Conservation (phyloP, 2,888 invertebrate species). For the Formica aserva region DNA sequence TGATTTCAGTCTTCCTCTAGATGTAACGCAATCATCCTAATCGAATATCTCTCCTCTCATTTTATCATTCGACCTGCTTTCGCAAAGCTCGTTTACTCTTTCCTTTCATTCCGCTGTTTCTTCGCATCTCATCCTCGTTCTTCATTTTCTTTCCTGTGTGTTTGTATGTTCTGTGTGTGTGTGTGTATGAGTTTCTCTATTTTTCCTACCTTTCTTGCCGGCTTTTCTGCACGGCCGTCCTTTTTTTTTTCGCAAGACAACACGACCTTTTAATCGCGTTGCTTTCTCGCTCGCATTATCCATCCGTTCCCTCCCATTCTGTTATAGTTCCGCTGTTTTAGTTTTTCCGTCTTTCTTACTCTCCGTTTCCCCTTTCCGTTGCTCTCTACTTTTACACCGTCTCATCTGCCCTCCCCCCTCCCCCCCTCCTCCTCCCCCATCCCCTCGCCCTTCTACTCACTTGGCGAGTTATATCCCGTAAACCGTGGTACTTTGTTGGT, state of each 20-base stretch:
- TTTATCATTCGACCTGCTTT: conserved; percentile 18
- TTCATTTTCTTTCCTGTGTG: background rate
- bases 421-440: too few relatives aligned
- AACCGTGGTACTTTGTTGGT: conserved; percentile 82
- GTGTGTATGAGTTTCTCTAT: background rate
- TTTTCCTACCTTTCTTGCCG: conserved; percentile 46
- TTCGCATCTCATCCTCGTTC: background rate
- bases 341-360: conserved; percentile 23
- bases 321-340: conserved; percentile 3
- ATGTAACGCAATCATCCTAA: conserved; percentile 17
- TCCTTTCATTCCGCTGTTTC: background rate
- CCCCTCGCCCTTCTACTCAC: conserved; percentile 26
- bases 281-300: conserved; percentile 28
- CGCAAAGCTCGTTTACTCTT: background rate
- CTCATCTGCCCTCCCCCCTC: background rate
- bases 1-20: conserved; percentile 40
- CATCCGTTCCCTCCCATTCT: conserved; percentile 13
- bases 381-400: conserved; percentile 20
- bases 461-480: conserved; percentile 77
- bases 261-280: conserved; percentile 46
- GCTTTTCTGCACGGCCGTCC: conserved; percentile 33
- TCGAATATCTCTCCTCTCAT: background rate
- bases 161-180: background rate
- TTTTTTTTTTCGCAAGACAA: background rate
- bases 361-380: conserved; percentile 30